Percentiles rank a stretch among this genome's conserved stretches.
phyloP scores from a whole-genome alignment of 2,113 vertebrate species.

The Emydocephalus ijimae region DNA sequence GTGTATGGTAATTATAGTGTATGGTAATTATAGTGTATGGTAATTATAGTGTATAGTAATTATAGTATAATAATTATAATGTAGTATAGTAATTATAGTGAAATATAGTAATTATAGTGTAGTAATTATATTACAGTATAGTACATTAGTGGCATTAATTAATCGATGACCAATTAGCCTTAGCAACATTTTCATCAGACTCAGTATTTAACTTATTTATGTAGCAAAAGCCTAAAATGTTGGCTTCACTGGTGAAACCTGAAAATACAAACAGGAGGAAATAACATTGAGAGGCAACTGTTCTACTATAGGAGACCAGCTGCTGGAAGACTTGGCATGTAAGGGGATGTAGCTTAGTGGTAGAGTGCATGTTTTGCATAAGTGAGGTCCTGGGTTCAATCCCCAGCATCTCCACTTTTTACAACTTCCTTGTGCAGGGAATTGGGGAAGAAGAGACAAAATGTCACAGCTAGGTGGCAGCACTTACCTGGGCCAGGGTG shows the following conservation, averaged over 20 bases:
- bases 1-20: no score
- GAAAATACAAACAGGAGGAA: neutral
- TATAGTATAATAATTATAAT: no score
- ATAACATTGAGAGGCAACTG: no score
- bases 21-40: no score
- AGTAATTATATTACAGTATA: neutral
- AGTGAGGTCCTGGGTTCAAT: slow-evolving; percentile 13
- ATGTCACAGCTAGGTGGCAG: neutral
- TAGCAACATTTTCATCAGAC: neutral
- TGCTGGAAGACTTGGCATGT: rapidly evolving
- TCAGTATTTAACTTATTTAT: neutral
- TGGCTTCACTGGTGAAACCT: neutral
- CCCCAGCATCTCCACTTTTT: neutral
- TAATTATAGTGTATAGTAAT: no score
- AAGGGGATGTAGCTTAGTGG: slow-evolving; percentile 11
- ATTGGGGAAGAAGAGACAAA: neutral
- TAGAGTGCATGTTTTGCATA: slow-evolving; percentile 10
- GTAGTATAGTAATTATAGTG: no score
- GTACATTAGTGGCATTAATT: neutral
- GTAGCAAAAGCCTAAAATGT: neutral
- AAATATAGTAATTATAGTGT: no score
- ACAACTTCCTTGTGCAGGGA: neutral
- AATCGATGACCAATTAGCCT: neutral
- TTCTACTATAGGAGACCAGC: neutral
- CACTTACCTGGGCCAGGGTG: neutral